phyloP scores from a whole-genome alignment of 2,888 invertebrate species.

The Chrysodeixis includens region DNA sequence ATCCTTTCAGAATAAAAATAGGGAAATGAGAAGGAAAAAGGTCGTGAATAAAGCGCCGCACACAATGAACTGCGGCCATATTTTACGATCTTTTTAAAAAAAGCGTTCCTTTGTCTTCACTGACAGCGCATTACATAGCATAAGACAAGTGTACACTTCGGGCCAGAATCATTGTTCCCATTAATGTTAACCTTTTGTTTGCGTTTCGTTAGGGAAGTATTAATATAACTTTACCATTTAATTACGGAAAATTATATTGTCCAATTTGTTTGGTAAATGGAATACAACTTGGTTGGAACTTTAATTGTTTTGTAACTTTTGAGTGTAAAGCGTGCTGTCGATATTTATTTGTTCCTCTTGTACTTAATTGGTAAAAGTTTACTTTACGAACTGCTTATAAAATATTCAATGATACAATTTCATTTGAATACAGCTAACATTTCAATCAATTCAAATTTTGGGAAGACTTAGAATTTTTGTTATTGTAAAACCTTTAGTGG shows the following conservation, averaged over 20 bases:
- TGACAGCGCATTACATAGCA: conserved; percentile 84
- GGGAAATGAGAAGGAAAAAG: conserved; percentile 84
- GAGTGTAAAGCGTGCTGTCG: conserved; percentile 49
- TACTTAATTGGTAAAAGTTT: conserved; percentile 23
- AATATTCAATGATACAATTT: not conserved
- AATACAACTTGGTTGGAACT: conserved; percentile 41
- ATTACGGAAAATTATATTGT: conserved; percentile 48
- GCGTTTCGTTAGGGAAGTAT: conserved; percentile 53
- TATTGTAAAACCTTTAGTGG: too few species aligned
- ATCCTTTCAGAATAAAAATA: conserved; percentile 85
- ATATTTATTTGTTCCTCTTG: conserved; percentile 32
- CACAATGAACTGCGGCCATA: conserved; percentile 82
- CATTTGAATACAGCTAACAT: not conserved
- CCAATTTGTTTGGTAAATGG: conserved; percentile 38
- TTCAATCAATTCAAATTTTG: too few species aligned
- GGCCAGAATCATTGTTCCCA: conserved; percentile 75
- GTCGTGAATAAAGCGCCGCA: conserved; percentile 75
- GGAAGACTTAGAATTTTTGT: not conserved
- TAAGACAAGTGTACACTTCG: conserved; percentile 83
- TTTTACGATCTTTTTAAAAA: conserved; percentile 82
- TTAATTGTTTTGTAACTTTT: conserved; percentile 50
- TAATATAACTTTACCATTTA: conserved; percentile 44
- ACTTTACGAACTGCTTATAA: conserved; percentile 2
- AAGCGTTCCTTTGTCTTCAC: conserved; percentile 76
- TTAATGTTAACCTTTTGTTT: conserved; percentile 71